Base-by-base conservation (phyloP, 1,140 invertebrate species). In the Zophobas atratus region DNA sequence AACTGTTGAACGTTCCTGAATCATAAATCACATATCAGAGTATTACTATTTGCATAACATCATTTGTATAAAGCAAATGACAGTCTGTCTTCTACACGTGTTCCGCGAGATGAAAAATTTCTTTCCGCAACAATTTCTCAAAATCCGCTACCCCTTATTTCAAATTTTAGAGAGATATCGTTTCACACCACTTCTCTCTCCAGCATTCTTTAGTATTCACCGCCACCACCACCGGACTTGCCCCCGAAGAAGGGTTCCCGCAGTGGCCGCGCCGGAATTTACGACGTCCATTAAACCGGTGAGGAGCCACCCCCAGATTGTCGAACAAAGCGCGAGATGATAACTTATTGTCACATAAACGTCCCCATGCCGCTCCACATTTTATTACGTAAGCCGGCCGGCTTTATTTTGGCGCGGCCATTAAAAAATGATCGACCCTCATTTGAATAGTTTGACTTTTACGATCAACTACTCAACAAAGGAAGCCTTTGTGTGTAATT, bases 1-100 rank as follows among this genome's bases (percentile, higher is more conserved):
- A 74, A 76, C 80, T 82, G 81, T 82, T 82, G 81, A 81, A 81
- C 77, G 80, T 75, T 46, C 57, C 71, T 5, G 57, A 78, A 74
- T 73, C 75, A 82, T 82, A 82, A 82, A 82, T 82, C 81, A 82
- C 78, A 49, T 77, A 43, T 70, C 51, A 43, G 60, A 67, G 20
- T 67, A 39, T 39, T 43, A 43, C 20, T 67, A 67, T 67, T 67
- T 67, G 60, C 60, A 67, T 67, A 67, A 67, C 8, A 67, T 67
- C 60, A 43, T 67, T 67, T 67, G 60, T 67, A 67, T 67, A 67
- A 67, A 8, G 56, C 60, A 67, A 55, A 43, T 43, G 60, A 41
- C 60, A 67, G 39, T 5, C 60, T 43, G 60, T 46, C 60, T 67
- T 36, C 32, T 5, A 60, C 56, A 60, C 34, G 34, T 60, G 56